A percentile compares a stretch with the other conserved stretches of the same genome.
Evolutionary conservation across 2,888 invertebrate species (phyloP).

Genomic region (Folsomia manolachei): DNA sequence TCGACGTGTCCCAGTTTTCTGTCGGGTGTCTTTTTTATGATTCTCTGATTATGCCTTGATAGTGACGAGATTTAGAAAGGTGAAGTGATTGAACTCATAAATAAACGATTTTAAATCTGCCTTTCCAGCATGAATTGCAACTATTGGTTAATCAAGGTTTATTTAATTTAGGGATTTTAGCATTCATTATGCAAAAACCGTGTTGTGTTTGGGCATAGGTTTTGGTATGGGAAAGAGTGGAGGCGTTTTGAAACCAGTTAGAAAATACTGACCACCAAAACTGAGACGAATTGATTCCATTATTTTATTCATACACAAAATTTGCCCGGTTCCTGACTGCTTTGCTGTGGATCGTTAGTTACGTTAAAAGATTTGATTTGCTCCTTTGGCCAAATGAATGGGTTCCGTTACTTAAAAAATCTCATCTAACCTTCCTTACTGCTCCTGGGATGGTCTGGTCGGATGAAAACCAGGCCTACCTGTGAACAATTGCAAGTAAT

Average conservation of each 20-base stretch:
- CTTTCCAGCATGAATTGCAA: too few species aligned
- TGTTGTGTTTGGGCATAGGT: too few species aligned
- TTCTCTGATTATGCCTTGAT: not conserved
- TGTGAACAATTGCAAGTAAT: too few species aligned
- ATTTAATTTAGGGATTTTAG: too few species aligned
- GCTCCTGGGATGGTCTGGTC: not conserved
- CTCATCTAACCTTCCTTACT: not conserved
- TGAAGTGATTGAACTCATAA: not conserved
- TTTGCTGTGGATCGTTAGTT: not conserved
- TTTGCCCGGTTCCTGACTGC: not conserved
- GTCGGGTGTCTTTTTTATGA: not conserved
- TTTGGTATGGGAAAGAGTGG: too few species aligned
- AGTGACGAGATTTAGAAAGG: not conserved
- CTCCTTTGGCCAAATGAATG: not conserved
- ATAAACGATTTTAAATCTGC: too few species aligned
- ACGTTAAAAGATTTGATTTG: too few species aligned
- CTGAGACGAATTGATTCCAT: not conserved
- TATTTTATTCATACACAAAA: not conserved
- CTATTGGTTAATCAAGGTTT: too few species aligned
- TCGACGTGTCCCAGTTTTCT: not conserved
- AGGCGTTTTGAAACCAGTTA: too few species aligned
- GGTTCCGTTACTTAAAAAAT: not conserved
- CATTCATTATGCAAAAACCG: too few species aligned
- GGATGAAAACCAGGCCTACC: not conserved
- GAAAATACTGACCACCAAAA: not conserved